These are phyloP conservation scores for Platysteira castanea DNA, from an alignment of 2,113 vertebrate species.

Conservation along the genomic window DNA sequence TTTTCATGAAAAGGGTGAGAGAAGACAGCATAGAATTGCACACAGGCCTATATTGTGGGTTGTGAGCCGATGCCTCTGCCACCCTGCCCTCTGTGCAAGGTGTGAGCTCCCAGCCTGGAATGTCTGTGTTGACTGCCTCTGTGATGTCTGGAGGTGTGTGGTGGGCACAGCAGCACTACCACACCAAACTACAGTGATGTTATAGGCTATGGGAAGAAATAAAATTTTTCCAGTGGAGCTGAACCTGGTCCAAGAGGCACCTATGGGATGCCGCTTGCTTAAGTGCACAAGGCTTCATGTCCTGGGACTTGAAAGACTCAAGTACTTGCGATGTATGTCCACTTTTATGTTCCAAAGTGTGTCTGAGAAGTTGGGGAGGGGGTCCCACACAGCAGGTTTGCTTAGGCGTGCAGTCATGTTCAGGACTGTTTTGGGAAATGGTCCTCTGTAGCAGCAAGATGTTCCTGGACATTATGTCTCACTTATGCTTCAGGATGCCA, in stretches of 20 bases:
- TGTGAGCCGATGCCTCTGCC: background rate
- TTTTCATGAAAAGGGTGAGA: background rate
- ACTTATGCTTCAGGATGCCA: background rate
- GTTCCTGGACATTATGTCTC: background rate
- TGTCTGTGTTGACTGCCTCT: fast-evolving
- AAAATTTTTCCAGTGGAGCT: fast-evolving
- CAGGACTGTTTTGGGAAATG: background rate
- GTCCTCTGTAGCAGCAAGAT: background rate
- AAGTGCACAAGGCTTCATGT: background rate
- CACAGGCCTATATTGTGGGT: fast-evolving
- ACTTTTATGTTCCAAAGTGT: background rate
- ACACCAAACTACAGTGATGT: too few species aligned
- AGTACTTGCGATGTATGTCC: fast-evolving
- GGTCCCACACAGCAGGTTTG: background rate
- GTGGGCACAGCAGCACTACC: background rate
- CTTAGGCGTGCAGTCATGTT: background rate
- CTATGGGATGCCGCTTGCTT: too few species aligned
- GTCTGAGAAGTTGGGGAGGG: fast-evolving
- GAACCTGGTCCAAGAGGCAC: background rate
- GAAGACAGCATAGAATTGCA: background rate
- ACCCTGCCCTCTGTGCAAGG: background rate
- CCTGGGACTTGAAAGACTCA: background rate
- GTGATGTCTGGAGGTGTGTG: background rate
- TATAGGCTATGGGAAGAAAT: background rate
- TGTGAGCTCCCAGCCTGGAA: background rate